Evolutionary conservation across 2,888 invertebrate species (phyloP), one percentile per base, ranked within the genome.

Genomic region (Brachypalpus laphriformis): DNA sequence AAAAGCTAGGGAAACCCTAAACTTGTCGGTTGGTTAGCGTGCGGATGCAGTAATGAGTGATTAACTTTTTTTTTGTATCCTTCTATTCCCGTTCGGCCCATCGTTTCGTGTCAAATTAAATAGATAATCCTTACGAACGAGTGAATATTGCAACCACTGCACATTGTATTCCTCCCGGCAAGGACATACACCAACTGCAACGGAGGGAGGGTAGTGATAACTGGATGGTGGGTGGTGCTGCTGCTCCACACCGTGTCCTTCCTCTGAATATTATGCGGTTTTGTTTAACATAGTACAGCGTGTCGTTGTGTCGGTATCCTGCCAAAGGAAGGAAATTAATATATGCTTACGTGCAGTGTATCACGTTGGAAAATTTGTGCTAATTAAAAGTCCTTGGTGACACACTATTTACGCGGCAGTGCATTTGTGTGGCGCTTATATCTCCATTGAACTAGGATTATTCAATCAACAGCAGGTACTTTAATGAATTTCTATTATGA

Each of bases 381-480:
- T 82, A 76, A 82, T 82, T 82, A 65, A 71, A 71, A 65, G 31
- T 65, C 70, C 63, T 65, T 71, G 75, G 22, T 75, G 75, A 82
- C 42, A 70, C 49, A 75, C 56, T 70, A 42, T 70, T 75, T 56
- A 45, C 49, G 56, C 45, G 56, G 14, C 11, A 74, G 68, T 56
- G 70, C 45, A 61, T 40, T 40, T n/a, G 34, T 57, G 57, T 0
- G 40, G n/a, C 42, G 40, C 25, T 45, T 34, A 31, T 45, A 31
- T 9, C 20, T 59, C n/a, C 14, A 45, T 34, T 63, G 61, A 37
- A 74, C 74, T 31, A 74, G 81, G 66, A 74, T 68, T 68, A 45
- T 45, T 68, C 45, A 45, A 61, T 51, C 34, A 45, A 45, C 56
- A 61, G 65, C 57, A 66, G 72, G 80, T 80, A 72, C 20, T 57